Conservation (phyloP, 2,888 invertebrate genomes). For the Vanessa cardui region DNA sequence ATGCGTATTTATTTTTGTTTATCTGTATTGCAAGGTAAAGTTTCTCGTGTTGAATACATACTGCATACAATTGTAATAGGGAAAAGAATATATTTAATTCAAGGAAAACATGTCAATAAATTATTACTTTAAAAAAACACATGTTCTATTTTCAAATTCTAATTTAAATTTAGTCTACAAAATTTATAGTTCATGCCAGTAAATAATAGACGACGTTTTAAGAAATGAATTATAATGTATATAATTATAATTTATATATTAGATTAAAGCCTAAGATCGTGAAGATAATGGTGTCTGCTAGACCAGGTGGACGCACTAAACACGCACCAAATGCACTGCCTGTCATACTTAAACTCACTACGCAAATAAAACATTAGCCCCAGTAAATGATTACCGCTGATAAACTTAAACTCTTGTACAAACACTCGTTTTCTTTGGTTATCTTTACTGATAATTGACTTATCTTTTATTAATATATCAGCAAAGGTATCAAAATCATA, state of each 20-base stretch:
- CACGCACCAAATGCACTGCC: conserved; percentile 53
- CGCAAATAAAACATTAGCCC: conserved; percentile 27
- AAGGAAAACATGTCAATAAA: too few species aligned
- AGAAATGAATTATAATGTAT: neutral
- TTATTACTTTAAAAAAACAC: too few species aligned
- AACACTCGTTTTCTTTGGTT: conserved; percentile 21
- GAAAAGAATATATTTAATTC: too few species aligned
- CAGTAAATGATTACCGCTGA: conserved; percentile 27
- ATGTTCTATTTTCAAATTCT: too few species aligned
- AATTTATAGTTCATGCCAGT: neutral
- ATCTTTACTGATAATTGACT: conserved; percentile 12
- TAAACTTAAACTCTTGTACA: conserved; percentile 11
- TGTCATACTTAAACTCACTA: conserved; percentile 25
- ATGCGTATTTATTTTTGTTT: too few species aligned
- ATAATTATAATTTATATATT: neutral
- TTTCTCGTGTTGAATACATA: too few species aligned
- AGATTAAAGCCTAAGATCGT: conserved; percentile 11
- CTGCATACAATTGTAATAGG: too few species aligned
- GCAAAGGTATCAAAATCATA: too few species aligned
- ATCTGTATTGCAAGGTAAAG: too few species aligned
- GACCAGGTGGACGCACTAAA: conserved; percentile 63
- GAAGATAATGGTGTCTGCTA: conserved; percentile 24
- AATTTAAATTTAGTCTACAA: too few species aligned
- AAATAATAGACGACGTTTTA: neutral
- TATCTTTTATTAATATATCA: conserved; percentile 11